Evolutionary conservation across 1,140 invertebrate species (phyloP).

Genomic region (Hestina assimilis): DNA sequence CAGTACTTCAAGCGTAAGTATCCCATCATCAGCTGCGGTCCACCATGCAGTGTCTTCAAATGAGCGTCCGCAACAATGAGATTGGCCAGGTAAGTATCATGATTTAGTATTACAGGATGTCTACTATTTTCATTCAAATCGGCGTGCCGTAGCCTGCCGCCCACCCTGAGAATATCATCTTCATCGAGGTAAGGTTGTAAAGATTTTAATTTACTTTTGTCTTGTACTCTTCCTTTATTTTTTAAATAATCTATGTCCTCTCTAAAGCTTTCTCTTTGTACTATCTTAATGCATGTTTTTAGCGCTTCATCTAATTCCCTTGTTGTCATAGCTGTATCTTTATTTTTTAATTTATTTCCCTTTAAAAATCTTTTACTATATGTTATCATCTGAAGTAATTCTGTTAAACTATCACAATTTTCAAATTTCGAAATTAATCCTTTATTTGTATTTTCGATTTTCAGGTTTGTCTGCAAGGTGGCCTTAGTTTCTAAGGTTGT

Average conservation of each 20-base stretch:
- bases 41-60: constrained; percentile 16
- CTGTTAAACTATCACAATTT: too few relatives aligned
- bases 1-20: constrained; percentile 11
- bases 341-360: constrained; percentile 8
- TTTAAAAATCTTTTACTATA: not conserved
- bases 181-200: constrained; percentile 18
- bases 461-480: not conserved
- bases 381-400: not conserved
- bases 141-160: constrained; percentile 10
- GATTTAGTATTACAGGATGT: constrained; percentile 9
- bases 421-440: not conserved
- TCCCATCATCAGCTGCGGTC: constrained; percentile 14
- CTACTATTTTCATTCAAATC: constrained; percentile 4
- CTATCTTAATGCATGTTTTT: too few relatives aligned
- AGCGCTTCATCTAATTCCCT: constrained; percentile 56
- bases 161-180: constrained; percentile 18
- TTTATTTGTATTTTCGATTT: not conserved
- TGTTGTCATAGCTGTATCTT: constrained; percentile 28
- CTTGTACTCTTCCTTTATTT: constrained; percentile 21
- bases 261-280: too few relatives aligned
- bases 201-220: not conserved
- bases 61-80: constrained; percentile 14
- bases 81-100: not conserved
- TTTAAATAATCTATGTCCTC: too few relatives aligned
- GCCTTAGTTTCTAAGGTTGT: not conserved